Percentiles rank a stretch among this genome's conserved stretches.
Evolutionary conservation across 2,113 vertebrate species (phyloP).

Genomic region (Acrocephalus arundinaceus): DNA sequence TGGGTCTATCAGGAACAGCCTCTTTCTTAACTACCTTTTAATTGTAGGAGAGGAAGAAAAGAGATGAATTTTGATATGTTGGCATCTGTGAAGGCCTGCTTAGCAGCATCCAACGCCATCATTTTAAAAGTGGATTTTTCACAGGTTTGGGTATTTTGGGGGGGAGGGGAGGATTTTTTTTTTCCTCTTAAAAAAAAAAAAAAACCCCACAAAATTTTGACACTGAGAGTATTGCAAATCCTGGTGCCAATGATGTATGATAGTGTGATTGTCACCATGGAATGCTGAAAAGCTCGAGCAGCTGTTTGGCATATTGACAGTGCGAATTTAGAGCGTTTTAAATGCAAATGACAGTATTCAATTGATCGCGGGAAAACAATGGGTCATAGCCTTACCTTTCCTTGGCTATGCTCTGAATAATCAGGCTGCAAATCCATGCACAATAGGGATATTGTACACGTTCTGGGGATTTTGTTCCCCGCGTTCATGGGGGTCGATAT

Average conservation of each 20-base stretch:
- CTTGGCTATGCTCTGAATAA: conserved; percentile 52
- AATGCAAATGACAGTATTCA: conserved; percentile 75
- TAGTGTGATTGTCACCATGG: conserved; percentile 79
- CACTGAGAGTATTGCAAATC: conserved; percentile 78
- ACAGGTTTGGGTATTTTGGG: conserved; percentile 67
- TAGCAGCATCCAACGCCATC: conserved; percentile 56
- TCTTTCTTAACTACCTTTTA: conserved; percentile 74
- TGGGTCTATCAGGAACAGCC: conserved; percentile 69
- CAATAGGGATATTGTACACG: conserved; percentile 52
- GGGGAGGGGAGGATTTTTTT: neutral
- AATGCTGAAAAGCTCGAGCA: conserved; percentile 80
- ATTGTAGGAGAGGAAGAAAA: conserved; percentile 74
- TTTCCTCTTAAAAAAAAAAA: neutral
- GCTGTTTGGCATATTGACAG: conserved; percentile 79
- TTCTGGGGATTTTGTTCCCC: conserved; percentile 43
- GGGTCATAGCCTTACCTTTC: conserved; percentile 55
- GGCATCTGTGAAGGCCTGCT: conserved; percentile 70
- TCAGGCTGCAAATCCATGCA: conserved; percentile 55
- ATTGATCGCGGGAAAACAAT: conserved; percentile 70
- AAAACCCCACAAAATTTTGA: conserved; percentile 58
- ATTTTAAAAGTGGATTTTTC: conserved; percentile 70
- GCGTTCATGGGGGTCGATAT: neutral
- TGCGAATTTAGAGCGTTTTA: conserved; percentile 75
- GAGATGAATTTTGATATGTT: conserved; percentile 67
- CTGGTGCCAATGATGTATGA: conserved; percentile 75